Evolutionary conservation across 1,140 invertebrate genomes (phyloP).

Genomic region (Lasioglossum albipes): DNA sequence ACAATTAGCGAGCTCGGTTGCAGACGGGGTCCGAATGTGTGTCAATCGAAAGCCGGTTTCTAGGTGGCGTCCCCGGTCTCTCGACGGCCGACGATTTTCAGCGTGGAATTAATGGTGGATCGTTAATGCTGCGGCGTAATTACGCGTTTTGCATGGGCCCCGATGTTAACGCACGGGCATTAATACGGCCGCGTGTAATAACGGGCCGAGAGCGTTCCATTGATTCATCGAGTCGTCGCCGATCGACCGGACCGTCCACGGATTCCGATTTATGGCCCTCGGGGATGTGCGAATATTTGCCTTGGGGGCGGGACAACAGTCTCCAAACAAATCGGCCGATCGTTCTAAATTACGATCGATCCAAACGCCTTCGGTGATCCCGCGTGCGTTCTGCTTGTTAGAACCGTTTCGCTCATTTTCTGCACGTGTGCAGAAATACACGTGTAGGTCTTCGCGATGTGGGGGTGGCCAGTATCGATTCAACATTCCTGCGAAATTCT

Average conservation of each 20-base stretch:
- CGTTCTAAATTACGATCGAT: neutral
- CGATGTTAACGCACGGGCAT: conserved; percentile 24
- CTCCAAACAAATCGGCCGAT: neutral
- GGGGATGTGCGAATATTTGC: conserved; percentile 15
- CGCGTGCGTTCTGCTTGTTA: neutral
- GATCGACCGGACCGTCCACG: neutral
- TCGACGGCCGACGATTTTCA: conserved; percentile 37
- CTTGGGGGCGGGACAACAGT: too few relatives aligned
- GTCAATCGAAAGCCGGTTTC: conserved; percentile 62
- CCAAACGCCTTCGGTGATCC: neutral
- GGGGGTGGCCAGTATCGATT: too few relatives aligned
- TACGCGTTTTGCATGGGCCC: conserved; percentile 12
- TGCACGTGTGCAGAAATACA: too few relatives aligned
- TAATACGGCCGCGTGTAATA: conserved; percentile 32
- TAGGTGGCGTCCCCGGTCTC: conserved; percentile 43
- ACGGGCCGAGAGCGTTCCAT: conserved; percentile 11
- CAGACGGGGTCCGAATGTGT: conserved; percentile 39
- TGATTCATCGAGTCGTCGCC: conserved; percentile 13
- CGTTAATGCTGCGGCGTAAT: conserved; percentile 42
- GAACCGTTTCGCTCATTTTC: neutral
- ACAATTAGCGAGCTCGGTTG: conserved; percentile 35
- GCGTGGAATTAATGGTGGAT: conserved; percentile 34
- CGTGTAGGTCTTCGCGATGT: too few relatives aligned
- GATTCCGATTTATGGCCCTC: neutral
- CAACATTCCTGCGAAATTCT: too few relatives aligned